These are phyloP conservation scores for Fulica atra DNA, from an alignment of 2,113 vertebrate genomes.

Conservation along the genomic window DNA sequence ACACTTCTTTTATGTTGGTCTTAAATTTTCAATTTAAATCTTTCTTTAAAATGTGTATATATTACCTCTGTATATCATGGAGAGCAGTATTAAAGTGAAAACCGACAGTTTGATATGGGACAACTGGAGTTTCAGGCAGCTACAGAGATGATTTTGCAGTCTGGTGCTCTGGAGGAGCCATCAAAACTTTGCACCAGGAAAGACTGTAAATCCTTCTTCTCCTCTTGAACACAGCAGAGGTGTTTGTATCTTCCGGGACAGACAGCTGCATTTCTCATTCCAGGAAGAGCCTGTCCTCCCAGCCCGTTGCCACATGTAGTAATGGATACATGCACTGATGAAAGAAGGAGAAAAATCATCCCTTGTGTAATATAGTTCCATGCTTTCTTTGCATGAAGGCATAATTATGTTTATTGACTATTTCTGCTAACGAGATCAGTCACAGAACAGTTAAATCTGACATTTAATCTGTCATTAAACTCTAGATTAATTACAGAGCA, in stretches of 20 bases:
- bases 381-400: neutral
- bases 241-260: neutral
- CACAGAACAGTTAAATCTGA: slow-evolving; percentile 18
- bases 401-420: neutral
- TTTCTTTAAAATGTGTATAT: neutral
- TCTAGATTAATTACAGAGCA: slow-evolving; percentile 34
- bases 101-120: neutral
- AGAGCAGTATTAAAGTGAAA: neutral
- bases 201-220: neutral
- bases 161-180: neutral
- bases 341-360: neutral
- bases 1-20: slow-evolving; percentile 3
- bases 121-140: neutral
- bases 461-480: slow-evolving; percentile 45
- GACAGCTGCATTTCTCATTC: neutral
- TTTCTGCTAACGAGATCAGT: slow-evolving; percentile 15
- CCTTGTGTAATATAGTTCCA: neutral
- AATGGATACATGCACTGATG: neutral
- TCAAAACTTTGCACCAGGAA: neutral
- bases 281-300: neutral
- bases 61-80: neutral
- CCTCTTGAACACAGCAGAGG: neutral
- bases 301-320: neutral
- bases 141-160: neutral
- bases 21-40: slow-evolving; percentile 18